phyloP scores from a whole-genome alignment of 2,113 vertebrate species.

The Mustelus asterias region DNA sequence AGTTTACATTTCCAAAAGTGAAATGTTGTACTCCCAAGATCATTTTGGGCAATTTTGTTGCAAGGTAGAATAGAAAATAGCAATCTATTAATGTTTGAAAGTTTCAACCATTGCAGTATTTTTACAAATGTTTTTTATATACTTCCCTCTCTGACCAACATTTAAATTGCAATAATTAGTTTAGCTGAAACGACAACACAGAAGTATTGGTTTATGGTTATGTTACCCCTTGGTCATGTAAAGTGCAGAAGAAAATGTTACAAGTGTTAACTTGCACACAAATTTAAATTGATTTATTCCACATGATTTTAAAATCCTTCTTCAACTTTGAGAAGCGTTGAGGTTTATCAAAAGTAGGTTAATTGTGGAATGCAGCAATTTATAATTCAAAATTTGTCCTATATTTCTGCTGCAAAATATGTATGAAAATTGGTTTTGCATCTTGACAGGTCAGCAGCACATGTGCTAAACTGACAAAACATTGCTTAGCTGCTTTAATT shows the following conservation, averaged over 20 bases:
- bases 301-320: background rate
- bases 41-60: background rate
- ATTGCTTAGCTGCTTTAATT: too few species aligned
- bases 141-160: background rate
- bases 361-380: background rate
- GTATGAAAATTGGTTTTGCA: background rate
- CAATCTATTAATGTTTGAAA: background rate
- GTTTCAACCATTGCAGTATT: background rate
- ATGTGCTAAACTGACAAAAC: background rate
- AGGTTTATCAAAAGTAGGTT: background rate
- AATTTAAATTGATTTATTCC: background rate
- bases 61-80: background rate
- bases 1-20: background rate
- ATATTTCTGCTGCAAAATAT: background rate
- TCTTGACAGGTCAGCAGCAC: background rate
- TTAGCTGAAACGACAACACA: background rate
- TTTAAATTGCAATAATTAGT: background rate
- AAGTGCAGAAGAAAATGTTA: background rate
- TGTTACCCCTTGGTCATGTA: background rate
- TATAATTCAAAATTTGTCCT: background rate
- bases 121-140: background rate
- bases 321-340: background rate
- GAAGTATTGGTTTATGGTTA: background rate
- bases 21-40: background rate
- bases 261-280: background rate